Conservation (phyloP, 2,113 vertebrate genomes). For the Lynx canadensis region DNA sequence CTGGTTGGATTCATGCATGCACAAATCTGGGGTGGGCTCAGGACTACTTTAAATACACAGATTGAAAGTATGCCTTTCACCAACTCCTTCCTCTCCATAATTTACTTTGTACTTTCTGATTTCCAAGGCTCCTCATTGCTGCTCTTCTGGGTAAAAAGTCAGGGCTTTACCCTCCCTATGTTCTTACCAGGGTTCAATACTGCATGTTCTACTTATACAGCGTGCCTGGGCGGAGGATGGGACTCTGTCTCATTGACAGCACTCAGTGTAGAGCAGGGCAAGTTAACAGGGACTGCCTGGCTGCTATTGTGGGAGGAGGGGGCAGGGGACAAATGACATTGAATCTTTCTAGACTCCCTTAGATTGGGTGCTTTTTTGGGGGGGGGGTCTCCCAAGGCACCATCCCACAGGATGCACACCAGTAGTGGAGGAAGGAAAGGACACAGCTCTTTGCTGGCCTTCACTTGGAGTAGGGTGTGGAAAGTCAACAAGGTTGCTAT, state of each 20-base stretch:
- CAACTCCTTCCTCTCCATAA: background rate
- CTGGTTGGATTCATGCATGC: background rate
- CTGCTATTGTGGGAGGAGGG: background rate
- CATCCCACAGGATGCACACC: background rate
- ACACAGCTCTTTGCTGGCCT: background rate
- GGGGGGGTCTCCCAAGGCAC: too few species aligned
- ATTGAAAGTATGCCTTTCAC: background rate
- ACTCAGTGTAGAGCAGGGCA: too few species aligned
- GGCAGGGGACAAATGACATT: fast-evolving
- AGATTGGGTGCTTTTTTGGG: too few species aligned
- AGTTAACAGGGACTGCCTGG: background rate
- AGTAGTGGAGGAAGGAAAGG: background rate
- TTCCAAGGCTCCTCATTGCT: background rate
- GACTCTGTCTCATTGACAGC: background rate
- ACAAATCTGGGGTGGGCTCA: background rate
- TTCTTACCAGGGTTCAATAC: background rate
- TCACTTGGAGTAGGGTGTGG: background rate
- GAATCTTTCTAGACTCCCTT: background rate
- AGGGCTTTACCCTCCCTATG: background rate
- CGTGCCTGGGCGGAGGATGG: background rate
- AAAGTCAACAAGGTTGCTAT: background rate
- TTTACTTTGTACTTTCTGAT: background rate
- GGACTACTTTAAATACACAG: background rate
- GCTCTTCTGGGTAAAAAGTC: background rate
- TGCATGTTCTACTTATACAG: background rate